Evolutionary conservation across 2,888 invertebrate genomes (phyloP), one percentile per base, ranked within the genome.

Genomic region (Tetragonisca angustula): DNA sequence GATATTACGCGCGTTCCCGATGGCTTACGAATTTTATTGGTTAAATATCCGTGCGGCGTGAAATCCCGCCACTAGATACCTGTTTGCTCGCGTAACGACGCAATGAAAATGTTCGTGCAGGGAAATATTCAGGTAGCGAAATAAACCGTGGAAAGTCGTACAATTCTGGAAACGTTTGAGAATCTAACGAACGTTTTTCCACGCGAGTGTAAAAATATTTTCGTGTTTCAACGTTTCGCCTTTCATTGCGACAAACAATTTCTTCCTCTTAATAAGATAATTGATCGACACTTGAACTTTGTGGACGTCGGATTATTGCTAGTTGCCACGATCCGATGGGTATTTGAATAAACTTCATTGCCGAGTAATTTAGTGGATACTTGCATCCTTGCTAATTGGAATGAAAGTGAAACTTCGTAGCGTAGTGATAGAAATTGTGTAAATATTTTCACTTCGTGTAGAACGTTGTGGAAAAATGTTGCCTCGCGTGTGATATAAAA

Each of bases 121-220:
- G 54, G n/a, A n/a, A 2, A 36, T 27, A 36, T 43, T 52, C 36
- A 27, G 43, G 21, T 54, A 67, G 36, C 24, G 65, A 75, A 65
- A 56, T 75, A 75, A 75, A 75, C 36, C 43, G 21, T 65, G 17
- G 43, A 49, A 67, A 32, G 67, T 65, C 15, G 24, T 56, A 21
- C 54, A 56, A 75, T 75, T 43, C 54, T 52, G 24, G 24, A 54
- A 65, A 54, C 54, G 17, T 65, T 65, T 36, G 24, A 56, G 52
- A 36, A 68, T 27, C 65, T 27, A 24, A 65, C 24, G 52, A 74
- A 54, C 19, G 13, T 27, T 64, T 27, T 27, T 27, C 27, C 27
- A 27, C 27, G 27, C 27, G 27, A 27, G 19, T n/a, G 32, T 3
- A 17, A 27, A 27, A 27, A 27, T 2, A 27, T 21, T 4, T 13